These are phyloP conservation scores for Drosophila nigromelanica DNA, from an alignment of 1,140 invertebrate genomes.

Conservation along the genomic window DNA sequence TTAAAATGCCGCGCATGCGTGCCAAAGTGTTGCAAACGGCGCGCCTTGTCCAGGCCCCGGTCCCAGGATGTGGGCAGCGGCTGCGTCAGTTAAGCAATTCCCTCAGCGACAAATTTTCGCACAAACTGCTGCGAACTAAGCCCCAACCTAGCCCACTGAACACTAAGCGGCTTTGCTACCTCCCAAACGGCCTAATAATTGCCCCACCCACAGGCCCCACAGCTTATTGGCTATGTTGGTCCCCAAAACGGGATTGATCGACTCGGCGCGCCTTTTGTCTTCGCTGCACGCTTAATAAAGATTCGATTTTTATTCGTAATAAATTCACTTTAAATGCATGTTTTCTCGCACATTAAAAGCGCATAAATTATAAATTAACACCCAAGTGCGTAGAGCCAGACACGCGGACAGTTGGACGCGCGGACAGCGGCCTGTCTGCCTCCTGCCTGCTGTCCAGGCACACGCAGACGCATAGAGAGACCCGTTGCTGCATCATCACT, in stretches of 20 bases:
- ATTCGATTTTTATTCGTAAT: conserved; percentile 77
- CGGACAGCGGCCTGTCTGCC: not conserved
- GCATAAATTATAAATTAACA: conserved; percentile 82
- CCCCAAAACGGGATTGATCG: not conserved
- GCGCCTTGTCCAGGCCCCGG: not conserved
- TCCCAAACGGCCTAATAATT: conserved; percentile 34
- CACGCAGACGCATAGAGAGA: conserved; percentile 6
- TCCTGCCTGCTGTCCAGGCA: conserved; percentile 1
- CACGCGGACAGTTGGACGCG: not conserved
- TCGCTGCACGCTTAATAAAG: conserved; percentile 57
- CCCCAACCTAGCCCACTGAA: not conserved
- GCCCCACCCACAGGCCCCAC: conserved; percentile 17
- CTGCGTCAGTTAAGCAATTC: conserved; percentile 39
- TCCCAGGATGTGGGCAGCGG: conserved; percentile 46
- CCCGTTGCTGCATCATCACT: conserved; percentile 69
- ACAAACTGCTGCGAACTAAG: conserved; percentile 19
- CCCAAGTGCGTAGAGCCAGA: conserved; percentile 66
- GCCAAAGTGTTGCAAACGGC: conserved; percentile 67
- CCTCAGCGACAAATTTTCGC: conserved; percentile 55
- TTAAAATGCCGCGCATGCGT: conserved; percentile 80
- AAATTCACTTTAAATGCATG: conserved; percentile 80
- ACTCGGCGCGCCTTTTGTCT: conserved; percentile 15
- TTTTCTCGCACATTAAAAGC: conserved; percentile 79
- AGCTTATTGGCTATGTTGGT: conserved; percentile 4
- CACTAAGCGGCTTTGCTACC: not conserved